Evolutionary conservation across 2,888 invertebrate species (phyloP), one percentile per base, ranked within the genome.

Genomic region (Ferdinandea cuprea): DNA sequence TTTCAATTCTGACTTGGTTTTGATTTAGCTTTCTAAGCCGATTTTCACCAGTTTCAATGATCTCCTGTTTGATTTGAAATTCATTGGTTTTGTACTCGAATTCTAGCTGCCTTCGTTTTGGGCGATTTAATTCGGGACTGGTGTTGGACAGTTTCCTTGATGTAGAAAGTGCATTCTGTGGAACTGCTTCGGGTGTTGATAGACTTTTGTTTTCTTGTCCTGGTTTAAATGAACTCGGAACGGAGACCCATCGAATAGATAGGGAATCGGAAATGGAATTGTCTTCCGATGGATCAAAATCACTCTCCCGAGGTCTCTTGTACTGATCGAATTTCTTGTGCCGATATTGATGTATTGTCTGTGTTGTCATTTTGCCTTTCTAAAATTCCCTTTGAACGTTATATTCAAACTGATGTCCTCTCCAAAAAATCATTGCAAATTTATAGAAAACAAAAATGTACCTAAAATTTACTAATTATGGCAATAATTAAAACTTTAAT

Each of bases 321-420:
- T 9, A 0, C 0, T 19, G 21, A 13, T 50, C 40, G 37, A 69
- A 77, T 19, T 76, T 76, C 25, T 77, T 77, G 35, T 77, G 77
- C 0, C 71, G 77, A 15, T 77, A 77, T 17, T 77, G 13, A 2
- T 28, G 35, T 13, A 21, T 25, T 9, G 7, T 25, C 40, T 66
- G 19, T 0, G 35, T 40, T 5, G 48, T 28, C 73, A 73, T 73
- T 37, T 56, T 46, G 9, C 4, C n/a, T 19, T 4, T 28, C 0
- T 11, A 35, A 13, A 25, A 0, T n/a, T 13, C 13, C 6, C 35
- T 11, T 6, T 46, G 6, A 32, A 9, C 13, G 21, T 2, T 52
- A 4, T 30, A 52, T 30, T 6, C 42, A 13, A 40, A 68, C 32
- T 68, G 56, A 25, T 35, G 11, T 15, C 21, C 7, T 17, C 4